phyloP scores from a whole-genome alignment of 2,888 invertebrate species.

The Mantis religiosa region DNA sequence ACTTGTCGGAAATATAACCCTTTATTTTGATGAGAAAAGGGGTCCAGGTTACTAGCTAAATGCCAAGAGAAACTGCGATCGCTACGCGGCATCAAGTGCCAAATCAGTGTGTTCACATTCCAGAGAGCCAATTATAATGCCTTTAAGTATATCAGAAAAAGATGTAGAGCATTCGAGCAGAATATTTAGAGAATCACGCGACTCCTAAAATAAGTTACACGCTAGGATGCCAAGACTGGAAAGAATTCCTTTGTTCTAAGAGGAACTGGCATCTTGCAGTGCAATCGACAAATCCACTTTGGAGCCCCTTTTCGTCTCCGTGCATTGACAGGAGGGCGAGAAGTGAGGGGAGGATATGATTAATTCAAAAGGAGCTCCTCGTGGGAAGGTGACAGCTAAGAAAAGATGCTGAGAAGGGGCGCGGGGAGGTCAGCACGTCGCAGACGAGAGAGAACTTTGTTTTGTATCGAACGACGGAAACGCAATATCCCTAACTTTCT shows the following conservation, averaged over 20 bases:
- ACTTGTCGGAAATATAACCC: too few species aligned
- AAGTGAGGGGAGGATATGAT: conserved; percentile 11
- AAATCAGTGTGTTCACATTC: too few species aligned
- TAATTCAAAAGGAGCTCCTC: conserved; percentile 26
- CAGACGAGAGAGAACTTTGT: background rate
- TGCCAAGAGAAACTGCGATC: too few species aligned
- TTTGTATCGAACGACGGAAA: background rate
- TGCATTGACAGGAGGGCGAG: background rate
- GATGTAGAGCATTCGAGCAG: background rate
- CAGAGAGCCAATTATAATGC: background rate
- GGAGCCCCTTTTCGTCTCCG: background rate
- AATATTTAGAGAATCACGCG: background rate
- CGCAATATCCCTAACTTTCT: background rate
- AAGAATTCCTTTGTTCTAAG: background rate
- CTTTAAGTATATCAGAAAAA: background rate
- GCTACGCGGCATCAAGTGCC: too few species aligned
- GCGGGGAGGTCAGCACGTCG: background rate
- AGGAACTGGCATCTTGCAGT: background rate
- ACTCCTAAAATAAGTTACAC: background rate
- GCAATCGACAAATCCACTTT: background rate
- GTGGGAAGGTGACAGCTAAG: conserved; percentile 29
- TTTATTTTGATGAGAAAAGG: too few species aligned
- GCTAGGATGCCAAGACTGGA: background rate
- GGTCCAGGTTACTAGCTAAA: too few species aligned
- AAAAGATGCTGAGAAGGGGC: conserved; percentile 9